A percentile compares a stretch with the other conserved stretches of the same genome.
These are phyloP conservation scores for Pseudomugil tenellus DNA, from an alignment of 2,797 vertebrate genomes.

Conservation along the genomic window DNA sequence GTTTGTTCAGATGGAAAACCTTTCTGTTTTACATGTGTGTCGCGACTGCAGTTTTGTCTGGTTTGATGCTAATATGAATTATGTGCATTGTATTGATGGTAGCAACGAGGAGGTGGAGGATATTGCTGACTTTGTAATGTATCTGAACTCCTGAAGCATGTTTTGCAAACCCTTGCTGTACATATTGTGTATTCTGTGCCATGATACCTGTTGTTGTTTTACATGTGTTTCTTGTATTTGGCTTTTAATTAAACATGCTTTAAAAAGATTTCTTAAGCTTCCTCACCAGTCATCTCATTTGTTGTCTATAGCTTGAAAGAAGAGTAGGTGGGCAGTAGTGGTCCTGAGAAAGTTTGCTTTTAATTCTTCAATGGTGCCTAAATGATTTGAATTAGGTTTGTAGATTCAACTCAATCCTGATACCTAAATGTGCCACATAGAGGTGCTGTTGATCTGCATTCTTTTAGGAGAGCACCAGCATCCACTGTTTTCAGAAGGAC, in stretches of 20 bases:
- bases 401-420: background rate
- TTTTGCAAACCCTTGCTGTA: constrained; percentile 82
- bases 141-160: constrained; percentile 82
- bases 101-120: constrained; percentile 56
- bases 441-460: constrained; percentile 40
- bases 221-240: constrained; percentile 77
- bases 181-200: constrained; percentile 81
- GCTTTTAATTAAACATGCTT: constrained; percentile 83
- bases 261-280: constrained; percentile 15
- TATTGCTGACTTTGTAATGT: constrained; percentile 74
- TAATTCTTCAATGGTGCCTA: accelerated
- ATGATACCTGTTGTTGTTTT: constrained; percentile 74
- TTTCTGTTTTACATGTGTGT: constrained; percentile 65
- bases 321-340: too few species aligned
- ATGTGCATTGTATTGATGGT: constrained; percentile 72
- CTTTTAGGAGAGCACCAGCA: background rate
- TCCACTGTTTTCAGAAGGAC: constrained; percentile 13
- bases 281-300: background rate
- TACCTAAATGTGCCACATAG: constrained; percentile 25
- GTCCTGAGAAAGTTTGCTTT: background rate
- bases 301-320: background rate
- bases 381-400: background rate
- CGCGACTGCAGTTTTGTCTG: constrained; percentile 67
- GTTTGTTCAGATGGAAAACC: constrained; percentile 66
- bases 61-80: constrained; percentile 74